Evolutionary conservation across 2,797 vertebrate species (phyloP), one percentile per base, ranked within the genome.

Genomic region (Ataeniobius toweri): DNA sequence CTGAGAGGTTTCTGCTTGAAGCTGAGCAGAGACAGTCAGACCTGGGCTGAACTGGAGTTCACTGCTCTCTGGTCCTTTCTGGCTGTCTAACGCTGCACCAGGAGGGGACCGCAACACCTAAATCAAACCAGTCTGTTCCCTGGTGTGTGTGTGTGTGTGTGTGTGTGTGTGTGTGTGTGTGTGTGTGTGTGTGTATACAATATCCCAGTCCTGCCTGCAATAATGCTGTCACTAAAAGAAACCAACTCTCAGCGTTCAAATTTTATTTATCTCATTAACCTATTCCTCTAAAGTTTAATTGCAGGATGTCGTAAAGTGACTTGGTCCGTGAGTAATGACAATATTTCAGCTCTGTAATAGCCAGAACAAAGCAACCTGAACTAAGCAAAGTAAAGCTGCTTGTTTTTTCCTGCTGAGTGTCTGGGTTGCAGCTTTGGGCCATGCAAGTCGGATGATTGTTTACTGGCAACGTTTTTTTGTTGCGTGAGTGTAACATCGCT

Each of bases 291-390:
- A 89, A 92, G 91, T 94, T 94, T 94, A 94, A 95, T 94, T 83
- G 90, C 94, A 94, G 94, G 94, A 95, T 93, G 93, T 93, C 85
- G 86, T 94, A 94, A 94, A 94, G 93, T 90, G 89, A 94, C 94
- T 91, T 88, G 89, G 88, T 92, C 90, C 84, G 85, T 95, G 93
- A 95, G 92, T 95, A 94, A 95, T 92, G 92, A 93, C 89, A 93
- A 93, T 91, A 91, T 94, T 93, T 93, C 88, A 73, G 77, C 87
- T 90, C 78, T 1, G 58, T 90, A 94, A 91, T 89, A 78, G 84
- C 76, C 86, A 89, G 90, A 94, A 94, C 91, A 92, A 94, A 94
- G 91, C 83, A 83, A 88, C 88, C 79, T 68, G 76, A 86, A 88
- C 76, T 56, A 84, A 90, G 83, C 82, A 74, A 83, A 89, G 85